A percentile compares a stretch with the other conserved stretches of the same genome.
phyloP scores from a whole-genome alignment of 2,797 vertebrate genomes.

The Enteromius afrohamiltoni region DNA sequence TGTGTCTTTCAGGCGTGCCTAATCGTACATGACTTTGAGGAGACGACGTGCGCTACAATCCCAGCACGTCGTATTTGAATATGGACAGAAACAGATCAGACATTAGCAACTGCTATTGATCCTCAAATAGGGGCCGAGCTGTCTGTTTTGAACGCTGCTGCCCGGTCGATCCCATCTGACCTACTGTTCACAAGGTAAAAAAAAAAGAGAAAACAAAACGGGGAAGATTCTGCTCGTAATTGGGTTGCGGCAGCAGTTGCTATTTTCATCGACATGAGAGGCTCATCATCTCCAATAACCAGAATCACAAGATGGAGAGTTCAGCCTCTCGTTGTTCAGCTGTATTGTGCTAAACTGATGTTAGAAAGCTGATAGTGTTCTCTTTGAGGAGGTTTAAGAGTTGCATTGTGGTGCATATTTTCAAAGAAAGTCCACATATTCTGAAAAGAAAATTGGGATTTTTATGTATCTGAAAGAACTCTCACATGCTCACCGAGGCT shows the following conservation, averaged over 20 bases:
- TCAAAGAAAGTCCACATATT: neutral
- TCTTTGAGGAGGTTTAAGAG: neutral
- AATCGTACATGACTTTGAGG: conserved; percentile 73
- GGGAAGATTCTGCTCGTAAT: conserved; percentile 59
- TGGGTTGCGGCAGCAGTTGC: conserved; percentile 55
- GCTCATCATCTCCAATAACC: conserved; percentile 56
- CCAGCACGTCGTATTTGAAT: conserved; percentile 74
- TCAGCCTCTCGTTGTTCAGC: conserved; percentile 18
- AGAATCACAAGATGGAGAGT: conserved; percentile 49
- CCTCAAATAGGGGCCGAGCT: conserved; percentile 72
- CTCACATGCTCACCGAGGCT: neutral
- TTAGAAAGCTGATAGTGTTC: conserved; percentile 44
- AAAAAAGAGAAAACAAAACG: conserved; percentile 57
- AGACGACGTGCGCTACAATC: conserved; percentile 66
- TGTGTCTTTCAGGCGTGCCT: conserved; percentile 65
- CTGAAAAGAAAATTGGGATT: neutral
- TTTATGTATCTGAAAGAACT: neutral
- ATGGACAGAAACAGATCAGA: conserved; percentile 75
- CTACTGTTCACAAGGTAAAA: conserved; percentile 71
- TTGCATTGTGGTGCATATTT: neutral
- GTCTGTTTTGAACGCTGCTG: conserved; percentile 65
- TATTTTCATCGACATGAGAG: conserved; percentile 62
- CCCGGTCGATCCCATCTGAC: conserved; percentile 75
- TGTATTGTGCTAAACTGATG: conserved; percentile 17
- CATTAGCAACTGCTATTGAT: conserved; percentile 80